Evolutionary conservation across 2,797 vertebrate genomes (phyloP), one percentile per base, ranked within the genome.

Genomic region (Schizopygopsis malacanthus): DNA sequence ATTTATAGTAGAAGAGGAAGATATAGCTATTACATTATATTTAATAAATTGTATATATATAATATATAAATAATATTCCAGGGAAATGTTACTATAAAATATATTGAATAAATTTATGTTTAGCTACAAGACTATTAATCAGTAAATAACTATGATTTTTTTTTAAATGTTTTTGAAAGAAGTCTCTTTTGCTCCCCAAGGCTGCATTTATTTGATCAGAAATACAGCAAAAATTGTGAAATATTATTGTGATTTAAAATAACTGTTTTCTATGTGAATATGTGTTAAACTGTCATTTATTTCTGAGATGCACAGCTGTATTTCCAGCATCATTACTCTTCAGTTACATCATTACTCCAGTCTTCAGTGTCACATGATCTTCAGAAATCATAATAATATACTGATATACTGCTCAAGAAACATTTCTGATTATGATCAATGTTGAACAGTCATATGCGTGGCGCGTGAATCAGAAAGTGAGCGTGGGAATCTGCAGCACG

Each of bases 211-310:
- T 56, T 39, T 15, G 6, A 56, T 39, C 28, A 39, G 22, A 77
- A 77, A 39, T 37, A 56, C 18, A 8, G 73, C 13, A 13, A 22
- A 54, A 54, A 22, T 28, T 11, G 0, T 2, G 0, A 18, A 73
- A 73, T 50, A 20, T 33, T 20, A 6, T 33, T 50, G 0, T 0
- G 10, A 2, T 6, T 15, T 25, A 4, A 37, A 52, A 1, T 0
- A 54, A 0, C 0, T 4, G 50, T 39, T 22, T 2, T 56, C 33
- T n/a, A 2, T 15, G 6, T 9, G 6, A 39, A n/a, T n/a, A 8
- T 39, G 1, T 0, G 20, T 6, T 76, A 7, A 37, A 76, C 25
- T 28, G 25, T 28, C 25, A 28, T 28, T 4, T 47, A 73, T 75
- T 76, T 11, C 28, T 12, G 72, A 20, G 47, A 75, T 50, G 54